Conservation (phyloP, 2,888 invertebrate genomes). For the Drosophila planitibia region DNA sequence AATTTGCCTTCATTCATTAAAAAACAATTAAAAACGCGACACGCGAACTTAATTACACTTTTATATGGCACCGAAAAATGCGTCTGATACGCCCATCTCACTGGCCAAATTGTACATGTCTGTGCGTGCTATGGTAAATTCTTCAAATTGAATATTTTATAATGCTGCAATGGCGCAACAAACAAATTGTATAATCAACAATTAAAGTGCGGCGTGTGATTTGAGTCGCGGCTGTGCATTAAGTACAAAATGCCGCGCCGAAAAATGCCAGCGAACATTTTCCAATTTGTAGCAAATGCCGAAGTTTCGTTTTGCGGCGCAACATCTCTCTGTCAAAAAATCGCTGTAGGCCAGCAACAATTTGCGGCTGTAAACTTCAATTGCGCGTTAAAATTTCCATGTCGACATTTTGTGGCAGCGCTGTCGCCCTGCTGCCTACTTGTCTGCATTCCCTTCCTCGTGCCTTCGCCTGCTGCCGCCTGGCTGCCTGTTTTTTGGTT, state of each 20-base stretch:
- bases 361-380: conserved; percentile 76
- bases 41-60: conserved; percentile 82
- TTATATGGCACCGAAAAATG: conserved; percentile 60
- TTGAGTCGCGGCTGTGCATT: conserved; percentile 58
- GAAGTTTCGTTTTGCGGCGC: conserved; percentile 60
- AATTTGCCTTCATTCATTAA: conserved; percentile 78
- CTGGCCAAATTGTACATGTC: conserved; percentile 15
- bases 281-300: conserved; percentile 67
- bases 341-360: conserved; percentile 38
- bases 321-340: conserved; percentile 6
- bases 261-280: conserved; percentile 40
- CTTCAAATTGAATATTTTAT: conserved; percentile 64
- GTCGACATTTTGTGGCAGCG: conserved; percentile 55
- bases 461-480: background rate
- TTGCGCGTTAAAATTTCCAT: conserved; percentile 77
- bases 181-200: conserved; percentile 67
- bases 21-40: conserved; percentile 81
- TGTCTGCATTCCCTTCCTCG: background rate
- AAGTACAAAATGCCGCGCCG: conserved; percentile 41
- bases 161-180: conserved; percentile 35
- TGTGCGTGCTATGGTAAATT: conserved; percentile 27
- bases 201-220: conserved; percentile 65
- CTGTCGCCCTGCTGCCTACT: conserved; percentile 1
- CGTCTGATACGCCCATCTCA: conserved; percentile 22
- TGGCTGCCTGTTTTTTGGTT: conserved; percentile 14